A percentile compares a stretch with the other conserved stretches of the same genome.
Conservation (phyloP, 1,140 invertebrate species). For the Musca domestica region DNA sequence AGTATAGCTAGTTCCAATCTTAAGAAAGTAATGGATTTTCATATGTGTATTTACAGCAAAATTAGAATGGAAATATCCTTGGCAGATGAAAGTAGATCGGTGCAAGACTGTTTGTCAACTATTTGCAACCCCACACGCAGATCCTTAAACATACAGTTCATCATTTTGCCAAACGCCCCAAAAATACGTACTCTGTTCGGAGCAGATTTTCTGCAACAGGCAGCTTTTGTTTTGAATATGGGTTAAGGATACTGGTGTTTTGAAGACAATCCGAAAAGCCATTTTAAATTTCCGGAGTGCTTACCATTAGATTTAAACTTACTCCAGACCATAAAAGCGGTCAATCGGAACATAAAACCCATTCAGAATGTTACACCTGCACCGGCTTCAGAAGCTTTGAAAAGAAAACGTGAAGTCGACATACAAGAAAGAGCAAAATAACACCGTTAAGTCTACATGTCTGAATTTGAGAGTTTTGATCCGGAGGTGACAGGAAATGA, state of each 20-base stretch:
- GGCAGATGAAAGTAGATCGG: not conserved
- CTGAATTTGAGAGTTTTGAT: constrained; percentile 7
- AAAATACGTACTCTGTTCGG: constrained; percentile 25
- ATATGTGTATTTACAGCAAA: not conserved
- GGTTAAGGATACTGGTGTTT: constrained; percentile 23
- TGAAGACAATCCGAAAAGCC: constrained; percentile 1
- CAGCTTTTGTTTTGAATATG: constrained; percentile 21
- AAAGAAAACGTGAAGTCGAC: not conserved
- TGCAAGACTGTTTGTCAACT: not conserved
- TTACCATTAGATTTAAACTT: not conserved
- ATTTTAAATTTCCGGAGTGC: not conserved
- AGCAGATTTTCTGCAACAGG: constrained; percentile 24
- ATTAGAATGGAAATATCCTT: not conserved
- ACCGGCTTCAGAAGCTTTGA: not conserved
- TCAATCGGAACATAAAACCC: not conserved
- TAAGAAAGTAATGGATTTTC: constrained; percentile 1
- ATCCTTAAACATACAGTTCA: constrained; percentile 11
- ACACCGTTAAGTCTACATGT: not conserved
- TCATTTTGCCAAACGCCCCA: constrained; percentile 13
- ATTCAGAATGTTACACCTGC: not conserved
- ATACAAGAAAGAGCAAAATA: too few relatives aligned
- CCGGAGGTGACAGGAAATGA: not conserved
- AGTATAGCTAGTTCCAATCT: constrained; percentile 22
- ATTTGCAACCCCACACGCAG: not conserved
- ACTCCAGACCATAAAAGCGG: not conserved